These are phyloP conservation scores for Platycercus adscitus DNA, from an alignment of 2,113 vertebrate genomes.

Conservation along the genomic window DNA sequence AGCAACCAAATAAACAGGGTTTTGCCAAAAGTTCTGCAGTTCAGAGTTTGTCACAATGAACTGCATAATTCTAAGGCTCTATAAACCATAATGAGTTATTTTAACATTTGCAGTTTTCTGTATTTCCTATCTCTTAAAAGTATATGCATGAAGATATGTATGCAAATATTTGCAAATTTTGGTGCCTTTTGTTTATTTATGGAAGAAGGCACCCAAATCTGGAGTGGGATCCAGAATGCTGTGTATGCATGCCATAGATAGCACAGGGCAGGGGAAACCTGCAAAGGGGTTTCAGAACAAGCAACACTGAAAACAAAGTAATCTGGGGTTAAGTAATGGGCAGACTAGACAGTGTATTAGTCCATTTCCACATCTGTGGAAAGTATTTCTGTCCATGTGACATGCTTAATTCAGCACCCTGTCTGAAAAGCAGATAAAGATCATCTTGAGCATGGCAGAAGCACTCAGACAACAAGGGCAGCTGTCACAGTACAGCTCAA, in stretches of 20 bases:
- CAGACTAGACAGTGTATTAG: not conserved
- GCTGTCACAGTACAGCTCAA: not conserved
- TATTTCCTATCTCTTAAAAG: not conserved
- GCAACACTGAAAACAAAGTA: not conserved
- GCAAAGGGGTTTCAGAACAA: not conserved
- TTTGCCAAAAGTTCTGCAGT: not conserved
- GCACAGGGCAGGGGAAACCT: rapidly evolving
- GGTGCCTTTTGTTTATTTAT: not conserved
- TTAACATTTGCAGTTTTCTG: not conserved
- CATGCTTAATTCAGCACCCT: not conserved
- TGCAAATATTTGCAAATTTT: not conserved
- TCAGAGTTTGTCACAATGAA: not conserved
- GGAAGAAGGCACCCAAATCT: not conserved
- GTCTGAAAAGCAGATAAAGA: not conserved
- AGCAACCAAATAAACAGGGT: not conserved
- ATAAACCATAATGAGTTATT: not conserved
- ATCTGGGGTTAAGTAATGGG: not conserved
- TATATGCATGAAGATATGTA: not conserved
- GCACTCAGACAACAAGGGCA: not conserved
- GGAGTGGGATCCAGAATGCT: not conserved
- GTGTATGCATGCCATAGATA: not conserved
- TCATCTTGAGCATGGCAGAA: not conserved
- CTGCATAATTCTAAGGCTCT: not conserved
- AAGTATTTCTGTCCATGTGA: not conserved
- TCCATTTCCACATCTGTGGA: not conserved